Evolutionary conservation across 1,140 invertebrate genomes (phyloP), one percentile per base, ranked within the genome.

Genomic region (Zaprionus africanus): DNA sequence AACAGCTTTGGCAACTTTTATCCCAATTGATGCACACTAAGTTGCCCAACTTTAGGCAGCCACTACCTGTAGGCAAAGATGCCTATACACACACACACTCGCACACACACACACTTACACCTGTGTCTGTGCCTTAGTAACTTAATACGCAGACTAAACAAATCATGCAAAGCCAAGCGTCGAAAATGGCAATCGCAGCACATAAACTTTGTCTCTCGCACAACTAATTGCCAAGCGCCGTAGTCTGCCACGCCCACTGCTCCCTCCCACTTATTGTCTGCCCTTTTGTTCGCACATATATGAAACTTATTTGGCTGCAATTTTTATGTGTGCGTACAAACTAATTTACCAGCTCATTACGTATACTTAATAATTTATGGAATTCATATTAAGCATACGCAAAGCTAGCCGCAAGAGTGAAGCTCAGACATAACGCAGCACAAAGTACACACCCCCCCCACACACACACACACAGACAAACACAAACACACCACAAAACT

Each of bases 291-390:
- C 3, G n/a, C n/a, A 56, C 24, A 31, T 43, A 69, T 58, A 76
- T 54, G 53, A 53, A 78, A 69, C 71, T 58, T 56, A 71, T 77
- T 69, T 68, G 71, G 68, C 79, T 82, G 76, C 76, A 87, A 86
- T 64, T 79, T 87, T 71, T 81, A 62, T 59, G 60, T 12, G 17
- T 36, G 53, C 36, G 51, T 31, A 36, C 65, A 59, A 79, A 76
- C 77, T 73, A 86, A 86, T 86, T 86, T 86, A 87, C 64, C 82
- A 83, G 72, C 85, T 88, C 84, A 88, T 87, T 87, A 87, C 56
- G 81, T 68, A 84, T 81, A 90, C 84, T 90, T 87, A 88, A 87
- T 87, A 84, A 81, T 87, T 88, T 75, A 87, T 77, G 65, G 76
- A 78, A 71, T 78, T 72, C 70, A 88, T 88, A 88, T 84, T 78